Evolutionary conservation across 2,888 invertebrate species (phyloP), one percentile per base, ranked within the genome.

Genomic region (Fragum fragum): DNA sequence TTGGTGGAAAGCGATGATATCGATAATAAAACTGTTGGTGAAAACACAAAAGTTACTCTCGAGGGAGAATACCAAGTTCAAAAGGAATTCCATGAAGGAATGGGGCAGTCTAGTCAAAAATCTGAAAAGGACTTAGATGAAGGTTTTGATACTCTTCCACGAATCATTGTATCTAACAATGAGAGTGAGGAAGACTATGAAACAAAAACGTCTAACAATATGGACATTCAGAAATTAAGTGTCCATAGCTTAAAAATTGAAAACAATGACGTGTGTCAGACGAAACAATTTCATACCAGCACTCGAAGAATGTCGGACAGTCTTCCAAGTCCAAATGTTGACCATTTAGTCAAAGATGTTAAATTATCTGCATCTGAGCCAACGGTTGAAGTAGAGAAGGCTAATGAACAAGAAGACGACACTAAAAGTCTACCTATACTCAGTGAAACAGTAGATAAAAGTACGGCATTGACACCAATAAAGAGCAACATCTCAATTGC

Each of bases 401-500:
- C 2, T 9, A 1, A 47, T 9, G 47, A 47, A 47, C 47, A 47
- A 9, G 47, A 47, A 5, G 18, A 47, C 14, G 47, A 47, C 2
- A 47, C 47, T 1, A 47, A 47, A 14, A 47, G 47, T 47, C 14
- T 5, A 9, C 47, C 47, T 9, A 47, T 47, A 47, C n/a, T 47
- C 14, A 18, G 47, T n/a, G 57, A 57, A n/a, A 3, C 11, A 21
- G 57, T 14, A 26, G 61, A 28, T n/a, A 5, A 61, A 18, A 69
- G 18, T 14, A 7, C 42, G 14, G 11, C 69, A 11, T 5, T 21
- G 16, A 21, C 16, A 3, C 11, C 53, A 9, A 32, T 59, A 26
- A 36, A 59, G 32, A 59, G 42, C n/a, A 23, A 21, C n/a, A 42
- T 73, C 23, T 59, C 57, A 9, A 0, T 61, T 9, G 57, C 59